Percentiles rank a stretch among this genome's conserved stretches.
phyloP scores from a whole-genome alignment of 37 sponge, comb jelly and placozoan genomes.

The Tethya wilhelma region DNA sequence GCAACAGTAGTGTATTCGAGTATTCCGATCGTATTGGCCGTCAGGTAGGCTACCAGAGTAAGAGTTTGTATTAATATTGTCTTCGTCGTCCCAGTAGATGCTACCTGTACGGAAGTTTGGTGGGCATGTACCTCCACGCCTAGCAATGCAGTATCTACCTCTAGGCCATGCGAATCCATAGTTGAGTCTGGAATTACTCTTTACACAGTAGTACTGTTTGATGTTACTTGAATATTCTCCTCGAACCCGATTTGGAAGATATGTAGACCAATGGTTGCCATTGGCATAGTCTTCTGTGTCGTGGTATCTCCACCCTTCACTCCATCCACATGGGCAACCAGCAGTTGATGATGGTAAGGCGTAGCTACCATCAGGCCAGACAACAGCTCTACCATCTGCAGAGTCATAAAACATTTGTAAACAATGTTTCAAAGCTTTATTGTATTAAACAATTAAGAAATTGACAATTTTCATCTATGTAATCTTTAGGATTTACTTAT shows the following conservation, averaged over 20 bases:
- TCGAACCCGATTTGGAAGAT: not conserved
- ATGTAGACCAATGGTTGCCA: not conserved
- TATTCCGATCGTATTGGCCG: constrained; percentile 19
- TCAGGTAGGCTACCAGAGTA: constrained; percentile 30
- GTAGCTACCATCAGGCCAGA: not conserved
- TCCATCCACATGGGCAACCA: not conserved
- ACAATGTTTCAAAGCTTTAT: too few relatives aligned
- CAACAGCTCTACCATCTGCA: too few relatives aligned
- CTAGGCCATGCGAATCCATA: constrained; percentile 10
- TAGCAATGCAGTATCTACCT: constrained; percentile 34
- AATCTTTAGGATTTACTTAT: too few relatives aligned
- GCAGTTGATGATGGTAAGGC: not conserved
- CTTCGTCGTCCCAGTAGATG: constrained; percentile 49
- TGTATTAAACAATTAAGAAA: too few relatives aligned
- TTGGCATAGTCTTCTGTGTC: not conserved
- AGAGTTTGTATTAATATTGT: constrained; percentile 1
- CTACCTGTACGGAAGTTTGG: not conserved
- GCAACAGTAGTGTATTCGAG: constrained; percentile 33
- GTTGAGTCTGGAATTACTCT: not conserved
- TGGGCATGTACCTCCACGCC: constrained; percentile 3
- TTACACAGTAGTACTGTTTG: not conserved
- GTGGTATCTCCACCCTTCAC: too few relatives aligned
- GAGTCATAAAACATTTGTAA: too few relatives aligned
- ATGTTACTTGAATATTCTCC: not conserved
- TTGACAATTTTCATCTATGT: too few relatives aligned